Evolutionary conservation across 2,888 invertebrate genomes (phyloP).

Genomic region (Ypsolopha scabrella): DNA sequence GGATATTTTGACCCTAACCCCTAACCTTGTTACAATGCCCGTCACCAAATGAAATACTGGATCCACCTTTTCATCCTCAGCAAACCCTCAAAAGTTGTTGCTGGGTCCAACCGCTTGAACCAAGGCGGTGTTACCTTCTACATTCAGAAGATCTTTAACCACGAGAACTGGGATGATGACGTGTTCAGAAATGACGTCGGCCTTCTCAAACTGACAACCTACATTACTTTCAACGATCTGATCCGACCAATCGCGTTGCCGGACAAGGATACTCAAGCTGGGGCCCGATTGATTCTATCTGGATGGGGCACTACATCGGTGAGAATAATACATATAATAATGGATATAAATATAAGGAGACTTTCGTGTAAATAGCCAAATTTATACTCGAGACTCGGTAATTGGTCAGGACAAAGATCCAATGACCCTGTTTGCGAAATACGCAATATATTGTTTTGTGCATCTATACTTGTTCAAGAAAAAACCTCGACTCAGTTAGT

Average conservation of each 20-base stretch:
- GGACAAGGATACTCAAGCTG: conserved; percentile 11
- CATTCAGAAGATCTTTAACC: conserved; percentile 15
- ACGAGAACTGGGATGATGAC: conserved; percentile 18
- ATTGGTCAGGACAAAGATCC: too few species aligned
- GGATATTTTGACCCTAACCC: too few species aligned
- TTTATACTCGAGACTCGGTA: too few species aligned
- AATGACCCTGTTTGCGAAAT: too few species aligned
- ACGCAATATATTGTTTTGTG: too few species aligned
- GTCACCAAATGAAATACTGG: too few species aligned
- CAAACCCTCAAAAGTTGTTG: conserved; percentile 15
- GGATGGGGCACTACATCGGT: conserved; percentile 26
- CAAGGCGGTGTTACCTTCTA: conserved; percentile 19
- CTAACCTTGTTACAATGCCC: too few species aligned
- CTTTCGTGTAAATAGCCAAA: too few species aligned
- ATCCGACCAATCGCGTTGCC: conserved; percentile 14
- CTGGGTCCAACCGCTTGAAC: conserved; percentile 25
- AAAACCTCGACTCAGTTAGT: too few species aligned
- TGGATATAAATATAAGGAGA: too few species aligned
- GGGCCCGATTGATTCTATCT: conserved; percentile 15
- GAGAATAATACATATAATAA: conserved; percentile 6
- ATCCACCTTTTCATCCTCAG: too few species aligned
- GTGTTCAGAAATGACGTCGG: conserved; percentile 19
- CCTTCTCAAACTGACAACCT: conserved; percentile 12
- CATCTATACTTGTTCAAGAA: too few species aligned
- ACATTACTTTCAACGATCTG: conserved; percentile 11